Evolutionary conservation across 2,888 invertebrate species (phyloP).

Genomic region (Bruchidius siliquastri): DNA sequence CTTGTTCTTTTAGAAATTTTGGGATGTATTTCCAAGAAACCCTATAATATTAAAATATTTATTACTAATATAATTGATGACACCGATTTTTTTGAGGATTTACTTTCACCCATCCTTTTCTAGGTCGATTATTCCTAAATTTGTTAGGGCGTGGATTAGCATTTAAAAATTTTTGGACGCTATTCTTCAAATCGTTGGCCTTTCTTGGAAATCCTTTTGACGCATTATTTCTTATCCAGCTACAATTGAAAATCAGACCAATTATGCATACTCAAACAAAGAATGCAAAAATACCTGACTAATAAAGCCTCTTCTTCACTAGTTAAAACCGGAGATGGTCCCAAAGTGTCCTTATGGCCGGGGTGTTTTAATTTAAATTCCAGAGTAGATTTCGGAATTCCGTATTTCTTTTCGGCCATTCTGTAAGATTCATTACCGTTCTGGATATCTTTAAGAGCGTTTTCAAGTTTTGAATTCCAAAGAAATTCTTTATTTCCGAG

Average conservation of each 20-base stretch:
- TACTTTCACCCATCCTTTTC: constrained; percentile 19
- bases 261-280: no score
- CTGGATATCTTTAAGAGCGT: constrained; percentile 11
- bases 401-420: constrained; percentile 13
- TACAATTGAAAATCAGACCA: no score
- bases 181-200: constrained; percentile 14
- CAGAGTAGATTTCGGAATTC: constrained; percentile 12
- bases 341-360: constrained; percentile 13
- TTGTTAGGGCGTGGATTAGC: constrained; percentile 4
- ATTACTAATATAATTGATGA: not conserved
- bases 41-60: not conserved
- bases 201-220: constrained; percentile 14
- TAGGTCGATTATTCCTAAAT: constrained; percentile 11
- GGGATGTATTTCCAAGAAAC: not conserved
- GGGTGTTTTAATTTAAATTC: constrained; percentile 14
- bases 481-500: no score
- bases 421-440: constrained; percentile 9
- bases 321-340: constrained; percentile 9
- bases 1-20: not conserved
- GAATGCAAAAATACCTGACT: constrained; percentile 2
- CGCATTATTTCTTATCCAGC: constrained; percentile 14
- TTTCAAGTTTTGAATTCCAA: constrained; percentile 5
- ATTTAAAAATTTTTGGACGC: constrained; percentile 16
- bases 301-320: constrained; percentile 4
- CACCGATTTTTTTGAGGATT: not conserved